These are phyloP conservation scores for Tricholauxania praeusta DNA, from an alignment of 2,888 invertebrate species.

Conservation along the genomic window DNA sequence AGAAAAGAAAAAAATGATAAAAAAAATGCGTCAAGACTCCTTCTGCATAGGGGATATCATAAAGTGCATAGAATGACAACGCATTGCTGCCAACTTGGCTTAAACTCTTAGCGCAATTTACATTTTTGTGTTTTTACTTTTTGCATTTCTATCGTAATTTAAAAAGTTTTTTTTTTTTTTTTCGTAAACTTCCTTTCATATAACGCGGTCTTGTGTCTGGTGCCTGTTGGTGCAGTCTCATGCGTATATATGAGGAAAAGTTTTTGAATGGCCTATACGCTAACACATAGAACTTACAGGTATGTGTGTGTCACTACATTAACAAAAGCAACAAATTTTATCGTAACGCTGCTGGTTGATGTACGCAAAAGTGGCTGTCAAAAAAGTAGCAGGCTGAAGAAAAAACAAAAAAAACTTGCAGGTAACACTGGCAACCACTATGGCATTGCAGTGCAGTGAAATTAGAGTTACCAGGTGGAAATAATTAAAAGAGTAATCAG, in stretches of 20 bases:
- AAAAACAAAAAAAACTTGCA: not conserved
- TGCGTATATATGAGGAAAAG: not conserved
- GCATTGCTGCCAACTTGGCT: not conserved
- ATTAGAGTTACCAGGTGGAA: no score
- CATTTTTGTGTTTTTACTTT: no score
- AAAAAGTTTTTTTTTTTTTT: not conserved
- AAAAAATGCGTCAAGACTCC: not conserved
- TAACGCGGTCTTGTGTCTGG: constrained; percentile 9
- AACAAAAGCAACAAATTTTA: constrained; percentile 5
- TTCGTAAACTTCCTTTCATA: not conserved
- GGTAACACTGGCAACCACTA: constrained; percentile 4
- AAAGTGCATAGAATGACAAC: constrained; percentile 14
- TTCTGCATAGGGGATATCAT: not conserved
- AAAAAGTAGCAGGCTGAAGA: not conserved
- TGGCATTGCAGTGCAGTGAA: not conserved
- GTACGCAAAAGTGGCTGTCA: constrained; percentile 11
- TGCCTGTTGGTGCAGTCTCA: constrained; percentile 10
- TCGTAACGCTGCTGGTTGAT: not conserved
- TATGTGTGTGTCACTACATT: not conserved
- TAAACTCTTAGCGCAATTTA: constrained; percentile 10
- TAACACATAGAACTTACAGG: not conserved
- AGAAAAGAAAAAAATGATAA: no score
- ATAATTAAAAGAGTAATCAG: no score
- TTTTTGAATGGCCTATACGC: constrained; percentile 3
- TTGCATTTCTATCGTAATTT: not conserved